phyloP scores from a whole-genome alignment of 2,888 invertebrate genomes.

The Ormyrus thymus region DNA sequence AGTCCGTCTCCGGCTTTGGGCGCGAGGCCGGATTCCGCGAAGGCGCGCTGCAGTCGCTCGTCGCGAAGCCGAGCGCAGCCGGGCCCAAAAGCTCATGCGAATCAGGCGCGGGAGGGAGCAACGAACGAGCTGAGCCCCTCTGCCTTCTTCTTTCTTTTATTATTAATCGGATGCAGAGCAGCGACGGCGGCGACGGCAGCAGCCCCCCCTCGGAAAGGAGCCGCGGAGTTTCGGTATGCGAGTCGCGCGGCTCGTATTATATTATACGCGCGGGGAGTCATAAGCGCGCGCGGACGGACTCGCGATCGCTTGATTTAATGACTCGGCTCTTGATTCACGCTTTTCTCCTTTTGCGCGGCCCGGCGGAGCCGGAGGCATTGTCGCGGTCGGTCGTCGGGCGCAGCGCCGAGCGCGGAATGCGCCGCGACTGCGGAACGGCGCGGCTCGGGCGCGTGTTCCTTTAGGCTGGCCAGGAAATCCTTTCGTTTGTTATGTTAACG shows the following conservation, averaged over 20 bases:
- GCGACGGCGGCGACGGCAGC: background rate
- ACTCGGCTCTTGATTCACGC: constrained; percentile 11
- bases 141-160: too few species aligned
- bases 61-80: background rate
- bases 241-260: constrained; percentile 33
- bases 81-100: too few species aligned
- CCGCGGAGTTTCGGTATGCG: constrained; percentile 36
- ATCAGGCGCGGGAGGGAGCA: constrained; percentile 5
- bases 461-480: too few species aligned
- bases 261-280: constrained; percentile 49
- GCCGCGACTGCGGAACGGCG: too few species aligned
- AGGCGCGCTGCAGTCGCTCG: constrained; percentile 1
- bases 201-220: constrained; percentile 29
- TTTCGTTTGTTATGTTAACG: too few species aligned
- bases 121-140: background rate
- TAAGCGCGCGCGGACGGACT: constrained; percentile 54
- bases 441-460: too few species aligned
- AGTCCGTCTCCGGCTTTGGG: background rate
- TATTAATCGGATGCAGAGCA: constrained; percentile 41
- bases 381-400: too few species aligned
- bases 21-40: constrained; percentile 44
- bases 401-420: too few species aligned
- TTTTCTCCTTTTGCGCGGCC: background rate
- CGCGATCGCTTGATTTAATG: constrained; percentile 46
- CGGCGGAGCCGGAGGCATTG: too few species aligned